Evolutionary conservation across 2,113 vertebrate species (phyloP), one percentile per base, ranked within the genome.

Genomic region (Brienomyrus longianalis): DNA sequence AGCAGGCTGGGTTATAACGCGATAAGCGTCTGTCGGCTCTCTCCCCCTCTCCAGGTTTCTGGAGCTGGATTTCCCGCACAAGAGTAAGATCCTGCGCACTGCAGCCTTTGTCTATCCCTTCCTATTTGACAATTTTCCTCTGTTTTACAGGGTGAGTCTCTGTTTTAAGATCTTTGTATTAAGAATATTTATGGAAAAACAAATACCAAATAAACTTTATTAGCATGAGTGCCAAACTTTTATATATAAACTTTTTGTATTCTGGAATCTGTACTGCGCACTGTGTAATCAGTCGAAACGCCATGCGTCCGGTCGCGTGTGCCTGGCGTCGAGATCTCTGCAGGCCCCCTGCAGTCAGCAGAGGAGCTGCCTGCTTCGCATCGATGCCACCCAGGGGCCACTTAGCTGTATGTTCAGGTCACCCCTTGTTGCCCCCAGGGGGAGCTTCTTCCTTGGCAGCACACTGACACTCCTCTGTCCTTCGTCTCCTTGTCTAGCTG

Each of bases 91-190:
- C 1, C 91, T 96, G 21, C 97, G 98, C 17, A 95, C 95, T 0
- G 7, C 96, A 1, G 97, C 98, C 87, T 99, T 99, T 0, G 94
- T 94, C 48, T 97, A 96, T 84, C 98, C 98, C 0, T 99, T 97
- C 95, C 90, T 98, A 93, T 99, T 98, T 0, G 98, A 98, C 96
- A 97, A 96, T 97, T 97, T 98, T 92, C 98, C 98, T 0, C 94
- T 99, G 88, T 98, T 98, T 94, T 98, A 97, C 93, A 95, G 98
- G 96, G 98, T 99, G 95, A 0, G 96, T 91, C n/a, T 90, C 43
- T 27, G 35, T 27, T 9, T 27, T 66, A 3, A 23, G 59, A 66
- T 27, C 59, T 31, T 70, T 70, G 62, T 31, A 31, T 66, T 66
- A 9, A 27, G 59, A 31, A 70, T 70, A 70, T 31, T 11, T 31